Conservation (phyloP, 2,113 vertebrate species). For the Planiliza haematocheilus region DNA sequence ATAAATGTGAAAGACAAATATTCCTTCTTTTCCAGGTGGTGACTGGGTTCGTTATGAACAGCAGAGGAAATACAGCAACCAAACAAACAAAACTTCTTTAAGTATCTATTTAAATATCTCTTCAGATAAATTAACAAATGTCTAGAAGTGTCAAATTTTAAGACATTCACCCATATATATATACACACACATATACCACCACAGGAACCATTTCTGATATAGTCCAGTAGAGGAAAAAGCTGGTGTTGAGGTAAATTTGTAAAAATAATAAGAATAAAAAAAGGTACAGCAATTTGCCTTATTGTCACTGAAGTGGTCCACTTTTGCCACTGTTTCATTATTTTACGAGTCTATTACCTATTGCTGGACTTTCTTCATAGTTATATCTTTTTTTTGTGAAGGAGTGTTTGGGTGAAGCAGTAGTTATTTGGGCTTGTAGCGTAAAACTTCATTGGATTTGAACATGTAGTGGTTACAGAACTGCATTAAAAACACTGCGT, state of each 20-base stretch:
- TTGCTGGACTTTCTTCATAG: too few relatives aligned
- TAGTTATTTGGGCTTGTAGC: too few relatives aligned
- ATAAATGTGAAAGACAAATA: neutral
- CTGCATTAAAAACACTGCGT: neutral
- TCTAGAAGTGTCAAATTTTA: neutral
- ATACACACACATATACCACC: too few relatives aligned
- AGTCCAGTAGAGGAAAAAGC: slow-evolving; percentile 19
- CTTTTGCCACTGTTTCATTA: neutral
- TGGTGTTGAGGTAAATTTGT: slow-evolving; percentile 38
- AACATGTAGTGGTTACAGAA: slow-evolving; percentile 48
- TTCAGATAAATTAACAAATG: slow-evolving; percentile 28
- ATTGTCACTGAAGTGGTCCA: neutral
- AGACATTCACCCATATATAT: too few relatives aligned
- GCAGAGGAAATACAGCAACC: too few relatives aligned
- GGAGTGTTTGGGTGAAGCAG: too few relatives aligned
- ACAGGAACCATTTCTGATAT: neutral
- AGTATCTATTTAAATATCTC: slow-evolving; percentile 27
- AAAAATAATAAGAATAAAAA: neutral
- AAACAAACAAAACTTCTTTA: neutral
- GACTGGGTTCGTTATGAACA: neutral
- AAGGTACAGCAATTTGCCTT: neutral
- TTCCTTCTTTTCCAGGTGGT: neutral
- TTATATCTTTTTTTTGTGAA: too few relatives aligned
- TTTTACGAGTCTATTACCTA: too few relatives aligned
- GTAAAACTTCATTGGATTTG: neutral